Percentiles rank a stretch among this genome's conserved stretches.
Conservation (phyloP, 2,888 invertebrate species). For the Cryptus armator region DNA sequence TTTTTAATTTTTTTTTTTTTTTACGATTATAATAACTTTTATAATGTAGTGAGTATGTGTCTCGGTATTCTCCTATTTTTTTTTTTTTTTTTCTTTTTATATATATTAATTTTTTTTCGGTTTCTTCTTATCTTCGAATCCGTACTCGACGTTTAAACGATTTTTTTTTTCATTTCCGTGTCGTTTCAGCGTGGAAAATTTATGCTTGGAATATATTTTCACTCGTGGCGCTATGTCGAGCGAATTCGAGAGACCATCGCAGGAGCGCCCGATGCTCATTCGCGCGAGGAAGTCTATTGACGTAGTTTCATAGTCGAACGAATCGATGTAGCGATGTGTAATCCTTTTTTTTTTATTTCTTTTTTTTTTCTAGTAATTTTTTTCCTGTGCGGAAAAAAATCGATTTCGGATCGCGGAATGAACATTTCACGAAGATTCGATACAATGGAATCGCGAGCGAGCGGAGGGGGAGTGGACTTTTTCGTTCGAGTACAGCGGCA, state of each 20-base stretch:
- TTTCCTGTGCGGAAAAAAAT: neutral
- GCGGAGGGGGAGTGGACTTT: neutral
- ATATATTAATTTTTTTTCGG: neutral
- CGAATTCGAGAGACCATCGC: neutral
- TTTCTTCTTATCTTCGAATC: slow-evolving; percentile 13
- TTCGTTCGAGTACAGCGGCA: slow-evolving; percentile 35
- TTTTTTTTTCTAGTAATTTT: slow-evolving; percentile 3
- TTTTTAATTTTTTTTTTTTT: slow-evolving; percentile 12
- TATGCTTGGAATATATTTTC: slow-evolving; percentile 15
- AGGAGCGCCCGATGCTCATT: neutral
- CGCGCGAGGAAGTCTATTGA: slow-evolving; percentile 31
- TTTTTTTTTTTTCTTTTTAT: neutral
- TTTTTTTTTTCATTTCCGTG: slow-evolving; percentile 3
- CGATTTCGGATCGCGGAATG: slow-evolving; percentile 14
- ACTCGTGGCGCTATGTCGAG: neutral
- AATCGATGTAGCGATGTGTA: slow-evolving; percentile 2
- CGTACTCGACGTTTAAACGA: neutral
- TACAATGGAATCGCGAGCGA: slow-evolving; percentile 42
- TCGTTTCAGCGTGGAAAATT: neutral
- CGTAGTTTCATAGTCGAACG: slow-evolving; percentile 11
- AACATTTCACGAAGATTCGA: slow-evolving; percentile 37
- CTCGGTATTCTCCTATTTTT: slow-evolving; percentile 7
- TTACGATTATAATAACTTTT: slow-evolving; percentile 45
- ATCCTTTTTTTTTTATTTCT: neutral
- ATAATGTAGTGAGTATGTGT: slow-evolving; percentile 53